phyloP scores from a whole-genome alignment of 2,797 vertebrate genomes.

The Macropodus opercularis region DNA sequence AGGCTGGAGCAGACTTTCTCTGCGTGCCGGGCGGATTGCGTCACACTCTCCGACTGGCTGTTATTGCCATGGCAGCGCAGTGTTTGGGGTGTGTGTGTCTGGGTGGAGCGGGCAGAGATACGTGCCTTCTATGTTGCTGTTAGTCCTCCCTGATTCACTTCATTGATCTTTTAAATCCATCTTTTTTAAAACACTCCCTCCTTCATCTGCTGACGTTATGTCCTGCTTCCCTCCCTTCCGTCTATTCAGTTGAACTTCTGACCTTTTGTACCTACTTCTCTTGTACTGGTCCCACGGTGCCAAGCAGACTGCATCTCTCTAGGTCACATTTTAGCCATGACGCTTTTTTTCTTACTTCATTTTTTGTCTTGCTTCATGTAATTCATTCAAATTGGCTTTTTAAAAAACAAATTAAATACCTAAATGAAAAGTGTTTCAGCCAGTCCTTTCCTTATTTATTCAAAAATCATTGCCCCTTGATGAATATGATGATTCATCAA shows the following conservation, averaged over 20 bases:
- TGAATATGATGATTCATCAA: background rate
- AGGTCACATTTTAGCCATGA: background rate
- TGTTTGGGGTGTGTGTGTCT: conserved; percentile 58
- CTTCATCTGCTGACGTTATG: background rate
- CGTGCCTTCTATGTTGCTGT: background rate
- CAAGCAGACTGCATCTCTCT: background rate
- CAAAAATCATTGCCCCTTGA: no score
- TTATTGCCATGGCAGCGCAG: conserved; percentile 47
- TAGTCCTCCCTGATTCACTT: conserved; percentile 1
- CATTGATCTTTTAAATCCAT: background rate
- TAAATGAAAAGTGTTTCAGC: background rate
- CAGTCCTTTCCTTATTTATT: background rate
- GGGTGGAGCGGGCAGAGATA: conserved; percentile 18
- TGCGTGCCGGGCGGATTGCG: conserved; percentile 37
- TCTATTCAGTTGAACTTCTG: background rate
- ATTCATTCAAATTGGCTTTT: background rate
- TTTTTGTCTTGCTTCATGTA: background rate
- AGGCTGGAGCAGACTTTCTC: conserved; percentile 7
- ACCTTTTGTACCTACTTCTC: conserved; percentile 24
- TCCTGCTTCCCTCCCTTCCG: background rate
- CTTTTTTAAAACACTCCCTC: conserved; percentile 7
- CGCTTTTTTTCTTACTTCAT: no score
- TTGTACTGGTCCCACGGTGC: background rate
- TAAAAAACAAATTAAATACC: background rate
- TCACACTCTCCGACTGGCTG: conserved; percentile 29